Evolutionary conservation across 2,113 vertebrate genomes (phyloP), one percentile per base, ranked within the genome.

Genomic region (Seriola dumerili): DNA sequence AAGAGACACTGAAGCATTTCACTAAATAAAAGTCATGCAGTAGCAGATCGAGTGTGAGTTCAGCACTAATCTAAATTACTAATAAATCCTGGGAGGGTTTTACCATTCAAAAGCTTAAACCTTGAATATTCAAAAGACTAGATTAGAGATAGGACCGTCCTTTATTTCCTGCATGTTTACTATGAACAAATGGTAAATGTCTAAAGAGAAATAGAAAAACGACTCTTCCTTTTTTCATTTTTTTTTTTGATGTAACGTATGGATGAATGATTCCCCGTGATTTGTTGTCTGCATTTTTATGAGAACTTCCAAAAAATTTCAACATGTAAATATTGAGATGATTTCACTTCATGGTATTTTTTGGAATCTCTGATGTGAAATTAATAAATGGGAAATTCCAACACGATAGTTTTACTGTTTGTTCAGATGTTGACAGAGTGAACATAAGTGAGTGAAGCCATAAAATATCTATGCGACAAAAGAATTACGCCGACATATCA

Each of bases 321-420:
- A 40, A 5, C 13, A 52, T 78, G 77, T 87, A 84, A 81, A 19
- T 85, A 74, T 50, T 44, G 19, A 23, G 54, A 67, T 58, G 63
- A 68, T 85, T 77, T 85, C 67, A 61, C 76, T 34, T 83, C 9
- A 59, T 50, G 66, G 5, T 52, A 34, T 52, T 67, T 81, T 85
- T 75, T 63, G 9, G 52, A 87, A 65, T 85, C 13, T 76, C 10
- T 70, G n/a, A 82, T 63, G 19, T 72, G 52, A 87, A 92, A 91
- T 88, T 84, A 90, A 92, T 68, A 0, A 59, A 68, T 5, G 19
- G 12, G 36, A 68, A 0, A 23, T 42, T 71, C 0, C 38, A 66
- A 78, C 25, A 42, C 42, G 0, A 8, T 17, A n/a, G 9, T 40
- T 62, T 66, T 8, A 23, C 5, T 50, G n/a, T 63, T 72, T 75